A percentile compares a stretch with the other conserved stretches of the same genome.
phyloP scores from a whole-genome alignment of 1,140 invertebrate species.

The Tribolium castaneum region DNA sequence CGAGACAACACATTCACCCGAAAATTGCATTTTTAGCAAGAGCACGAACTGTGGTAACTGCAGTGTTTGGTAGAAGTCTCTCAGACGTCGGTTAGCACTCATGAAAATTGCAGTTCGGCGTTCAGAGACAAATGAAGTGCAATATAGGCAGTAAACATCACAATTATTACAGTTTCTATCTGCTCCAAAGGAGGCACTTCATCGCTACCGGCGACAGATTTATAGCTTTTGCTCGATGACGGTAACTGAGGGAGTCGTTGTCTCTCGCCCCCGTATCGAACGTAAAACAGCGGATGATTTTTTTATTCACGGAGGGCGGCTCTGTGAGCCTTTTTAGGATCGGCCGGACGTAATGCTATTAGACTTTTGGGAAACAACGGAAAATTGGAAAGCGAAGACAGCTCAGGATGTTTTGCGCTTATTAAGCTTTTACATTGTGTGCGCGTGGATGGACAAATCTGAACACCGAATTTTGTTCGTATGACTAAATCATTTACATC shows the following conservation, averaged over 20 bases:
- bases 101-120: not conserved
- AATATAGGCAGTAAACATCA: conserved; percentile 9
- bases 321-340: not conserved
- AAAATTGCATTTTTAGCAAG: no score
- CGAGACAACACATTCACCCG: no score
- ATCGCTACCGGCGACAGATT: conserved; percentile 24
- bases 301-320: conserved; percentile 1
- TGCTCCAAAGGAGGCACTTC: not conserved
- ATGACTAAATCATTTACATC: no score
- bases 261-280: not conserved
- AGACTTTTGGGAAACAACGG: conserved; percentile 11
- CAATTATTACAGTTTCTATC: conserved; percentile 16
- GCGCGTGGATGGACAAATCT: not conserved
- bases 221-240: conserved; percentile 9
- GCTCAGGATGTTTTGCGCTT: conserved; percentile 1
- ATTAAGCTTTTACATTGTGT: conserved; percentile 1
- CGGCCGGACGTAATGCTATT: conserved; percentile 6
- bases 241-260: conserved; percentile 12
- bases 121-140: not conserved
- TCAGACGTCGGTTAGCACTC: no score
- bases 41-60: no score
- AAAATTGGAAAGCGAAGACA: conserved; percentile 25
- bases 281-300: conserved; percentile 24
- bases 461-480: not conserved
- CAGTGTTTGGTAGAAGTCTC: no score